These are phyloP conservation scores for Drusus annulatus DNA, from an alignment of 1,140 invertebrate genomes.

Conservation along the genomic window DNA sequence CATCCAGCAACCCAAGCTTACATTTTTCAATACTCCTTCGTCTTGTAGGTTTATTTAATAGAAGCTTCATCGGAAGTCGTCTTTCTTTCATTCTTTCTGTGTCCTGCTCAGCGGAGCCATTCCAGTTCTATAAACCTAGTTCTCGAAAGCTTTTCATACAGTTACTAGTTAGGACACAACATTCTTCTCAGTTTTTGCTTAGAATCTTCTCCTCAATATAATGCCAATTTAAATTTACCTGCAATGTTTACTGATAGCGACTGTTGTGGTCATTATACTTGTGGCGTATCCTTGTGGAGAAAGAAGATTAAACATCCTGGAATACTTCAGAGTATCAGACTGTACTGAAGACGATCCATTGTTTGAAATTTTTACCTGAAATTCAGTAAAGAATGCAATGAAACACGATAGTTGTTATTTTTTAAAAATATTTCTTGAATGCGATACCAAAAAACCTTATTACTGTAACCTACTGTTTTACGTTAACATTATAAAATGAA, in stretches of 20 bases:
- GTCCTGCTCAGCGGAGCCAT: not conserved
- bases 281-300: slow-evolving; percentile 32
- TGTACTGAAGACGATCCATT: slow-evolving; percentile 38
- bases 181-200: not conserved
- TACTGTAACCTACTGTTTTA: too few species aligned
- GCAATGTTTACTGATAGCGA: slow-evolving; percentile 38
- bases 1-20: too few species aligned
- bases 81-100: too few species aligned
- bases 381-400: slow-evolving; percentile 3
- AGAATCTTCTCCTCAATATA: not conserved
- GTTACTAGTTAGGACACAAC: not conserved
- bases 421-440: too few species aligned
- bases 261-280: slow-evolving; percentile 44
- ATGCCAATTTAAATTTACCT: slow-evolving; percentile 13
- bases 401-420: too few species aligned
- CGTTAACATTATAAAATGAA: too few species aligned
- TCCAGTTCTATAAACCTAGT: not conserved
- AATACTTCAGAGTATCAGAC: slow-evolving; percentile 5
- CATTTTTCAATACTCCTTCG: too few species aligned
- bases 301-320: slow-evolving; percentile 38
- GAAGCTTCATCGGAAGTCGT: too few species aligned
- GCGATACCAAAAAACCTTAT: too few species aligned
- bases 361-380: slow-evolving; percentile 37
- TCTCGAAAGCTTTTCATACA: not conserved
- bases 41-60: too few species aligned